Conservation (phyloP, 1,140 invertebrate species). For the Heterodera schachtii region DNA sequence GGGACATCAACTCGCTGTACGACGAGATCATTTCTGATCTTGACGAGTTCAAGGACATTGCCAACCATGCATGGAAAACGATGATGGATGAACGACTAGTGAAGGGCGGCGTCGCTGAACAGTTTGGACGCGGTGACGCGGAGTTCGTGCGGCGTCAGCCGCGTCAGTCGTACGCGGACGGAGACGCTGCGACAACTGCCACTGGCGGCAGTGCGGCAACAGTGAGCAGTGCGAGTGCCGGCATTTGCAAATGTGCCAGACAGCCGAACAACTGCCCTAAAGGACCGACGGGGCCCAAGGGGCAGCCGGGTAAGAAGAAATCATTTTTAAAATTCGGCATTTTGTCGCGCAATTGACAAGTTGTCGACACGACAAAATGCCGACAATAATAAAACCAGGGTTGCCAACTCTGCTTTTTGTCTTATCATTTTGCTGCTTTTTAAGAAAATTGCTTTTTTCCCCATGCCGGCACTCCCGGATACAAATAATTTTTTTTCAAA, state of each 20-base stretch:
- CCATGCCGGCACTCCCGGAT: too few relatives aligned
- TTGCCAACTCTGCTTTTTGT: too few relatives aligned
- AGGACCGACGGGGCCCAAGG: slow-evolving; percentile 34
- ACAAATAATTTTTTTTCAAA: too few relatives aligned
- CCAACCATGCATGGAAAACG: slow-evolving; percentile 53
- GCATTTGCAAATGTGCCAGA: slow-evolving; percentile 23
- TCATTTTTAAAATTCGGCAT: neutral
- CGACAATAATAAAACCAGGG: too few relatives aligned
- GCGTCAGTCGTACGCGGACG: neutral
- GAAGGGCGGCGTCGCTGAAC: neutral
- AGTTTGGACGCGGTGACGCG: neutral
- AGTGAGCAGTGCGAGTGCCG: neutral
- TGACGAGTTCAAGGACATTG: slow-evolving; percentile 50
- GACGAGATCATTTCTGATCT: slow-evolving; percentile 42
- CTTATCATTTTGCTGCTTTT: too few relatives aligned
- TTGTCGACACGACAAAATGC: too few relatives aligned
- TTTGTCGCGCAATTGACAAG: too few relatives aligned
- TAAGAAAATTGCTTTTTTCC: too few relatives aligned
- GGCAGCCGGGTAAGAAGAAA: slow-evolving; percentile 30
- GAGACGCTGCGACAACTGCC: slow-evolving; percentile 4
- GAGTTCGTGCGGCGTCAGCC: neutral
- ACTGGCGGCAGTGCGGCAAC: neutral
- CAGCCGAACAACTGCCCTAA: slow-evolving; percentile 44
- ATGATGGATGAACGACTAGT: slow-evolving; percentile 44
- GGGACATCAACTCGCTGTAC: slow-evolving; percentile 48